Evolutionary conservation across 2,797 vertebrate species (phyloP).

Genomic region (Myotis pilosus): DNA sequence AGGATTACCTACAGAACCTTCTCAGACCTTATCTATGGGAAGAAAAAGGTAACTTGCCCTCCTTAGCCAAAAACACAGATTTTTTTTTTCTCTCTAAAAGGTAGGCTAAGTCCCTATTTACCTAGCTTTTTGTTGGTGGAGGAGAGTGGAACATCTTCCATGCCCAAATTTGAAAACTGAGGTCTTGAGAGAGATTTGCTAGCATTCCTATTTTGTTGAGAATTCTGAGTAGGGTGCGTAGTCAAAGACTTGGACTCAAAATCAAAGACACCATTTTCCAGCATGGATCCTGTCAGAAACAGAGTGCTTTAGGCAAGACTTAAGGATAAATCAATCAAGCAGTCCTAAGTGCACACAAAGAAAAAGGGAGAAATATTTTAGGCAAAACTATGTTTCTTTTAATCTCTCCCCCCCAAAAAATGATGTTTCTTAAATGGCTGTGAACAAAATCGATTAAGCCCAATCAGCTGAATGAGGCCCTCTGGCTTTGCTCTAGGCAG

Average conservation of each 20-base stretch:
- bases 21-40: not conserved
- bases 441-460: constrained; percentile 20
- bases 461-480: not conserved
- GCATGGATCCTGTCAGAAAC: constrained; percentile 74
- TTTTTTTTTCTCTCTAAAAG: not conserved
- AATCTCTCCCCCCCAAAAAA: not conserved
- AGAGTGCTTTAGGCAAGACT: constrained; percentile 45
- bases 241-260: constrained; percentile 77
- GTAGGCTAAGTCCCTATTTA: constrained; percentile 68
- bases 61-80: not conserved
- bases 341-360: not conserved
- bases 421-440: not conserved
- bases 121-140: constrained; percentile 84
- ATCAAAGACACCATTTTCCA: constrained; percentile 80
- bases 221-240: constrained; percentile 75
- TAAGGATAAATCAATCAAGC: not conserved
- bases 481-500: not conserved
- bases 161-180: constrained; percentile 66
- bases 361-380: constrained; percentile 6
- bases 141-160: constrained; percentile 75
- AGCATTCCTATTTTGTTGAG: constrained; percentile 72
- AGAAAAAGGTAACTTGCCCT: not conserved
- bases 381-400: not conserved
- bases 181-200: constrained; percentile 75
- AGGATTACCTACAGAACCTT: not conserved